A percentile compares a stretch with the other conserved stretches of the same genome.
These are phyloP conservation scores for Corythucha ciliata DNA, from an alignment of 2,888 invertebrate genomes.

Conservation along the genomic window DNA sequence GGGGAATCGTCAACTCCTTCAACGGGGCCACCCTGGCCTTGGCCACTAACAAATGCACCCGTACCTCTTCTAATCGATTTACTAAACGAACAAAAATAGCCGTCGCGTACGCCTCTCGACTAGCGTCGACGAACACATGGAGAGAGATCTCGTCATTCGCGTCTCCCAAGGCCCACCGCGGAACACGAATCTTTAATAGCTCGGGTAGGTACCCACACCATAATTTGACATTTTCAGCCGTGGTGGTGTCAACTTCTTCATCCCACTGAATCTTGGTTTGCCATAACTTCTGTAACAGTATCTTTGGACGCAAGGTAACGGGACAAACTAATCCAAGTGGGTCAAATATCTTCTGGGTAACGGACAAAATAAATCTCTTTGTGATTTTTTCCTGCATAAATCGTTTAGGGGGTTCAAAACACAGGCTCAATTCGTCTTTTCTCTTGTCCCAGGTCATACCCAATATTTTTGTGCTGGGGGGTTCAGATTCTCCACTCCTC, in stretches of 20 bases:
- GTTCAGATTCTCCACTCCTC: not conserved
- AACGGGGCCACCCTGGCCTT: conserved; percentile 36
- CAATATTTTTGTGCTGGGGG: not conserved
- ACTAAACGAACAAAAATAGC: conserved; percentile 32
- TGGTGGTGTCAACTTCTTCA: conserved; percentile 24
- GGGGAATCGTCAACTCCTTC: conserved; percentile 35
- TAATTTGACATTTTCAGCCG: not conserved
- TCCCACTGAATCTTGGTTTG: conserved; percentile 1
- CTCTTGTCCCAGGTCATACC: conserved; percentile 30
- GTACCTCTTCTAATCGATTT: conserved; percentile 15
- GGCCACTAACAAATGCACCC: conserved; percentile 34
- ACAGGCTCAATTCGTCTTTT: no score
- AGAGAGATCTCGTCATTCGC: not conserved
- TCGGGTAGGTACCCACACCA: not conserved
- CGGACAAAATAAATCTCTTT: conserved; percentile 18
- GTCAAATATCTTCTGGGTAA: conserved; percentile 19
- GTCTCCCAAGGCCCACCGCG: conserved; percentile 37
- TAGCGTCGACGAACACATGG: conserved; percentile 15
- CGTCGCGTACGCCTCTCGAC: conserved; percentile 35
- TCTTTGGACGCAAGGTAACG: conserved; percentile 12
- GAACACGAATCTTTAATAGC: not conserved
- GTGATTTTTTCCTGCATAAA: conserved; percentile 21
- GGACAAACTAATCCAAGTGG: conserved; percentile 15
- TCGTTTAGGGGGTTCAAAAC: no score
- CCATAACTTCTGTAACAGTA: conserved; percentile 18